Conservation (phyloP, 2,113 vertebrate genomes). For the Paracanthobrama guichenoti region DNA sequence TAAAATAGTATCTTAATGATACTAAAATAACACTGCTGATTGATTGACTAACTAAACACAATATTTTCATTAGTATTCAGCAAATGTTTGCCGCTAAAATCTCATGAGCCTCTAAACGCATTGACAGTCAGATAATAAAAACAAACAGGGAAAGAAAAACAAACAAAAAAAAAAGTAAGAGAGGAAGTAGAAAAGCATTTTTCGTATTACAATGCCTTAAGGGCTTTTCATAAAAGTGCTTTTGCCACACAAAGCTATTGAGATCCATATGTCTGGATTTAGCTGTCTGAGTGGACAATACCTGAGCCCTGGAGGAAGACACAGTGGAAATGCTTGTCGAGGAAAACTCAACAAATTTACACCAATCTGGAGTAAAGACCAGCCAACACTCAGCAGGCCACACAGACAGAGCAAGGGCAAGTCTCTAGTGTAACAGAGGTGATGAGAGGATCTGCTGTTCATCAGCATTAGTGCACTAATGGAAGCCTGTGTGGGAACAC, state of each 20-base stretch:
- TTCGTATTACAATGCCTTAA: background rate
- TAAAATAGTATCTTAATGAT: background rate
- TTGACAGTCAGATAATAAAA: background rate
- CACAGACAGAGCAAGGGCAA: background rate
- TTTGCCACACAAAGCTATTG: slow-evolving; percentile 10
- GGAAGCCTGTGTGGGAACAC: slow-evolving; percentile 5
- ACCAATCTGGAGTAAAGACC: background rate
- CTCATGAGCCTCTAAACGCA: background rate
- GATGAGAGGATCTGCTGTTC: slow-evolving; percentile 2
- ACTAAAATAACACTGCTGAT: background rate
- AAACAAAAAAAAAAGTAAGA: background rate
- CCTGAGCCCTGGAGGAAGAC: slow-evolving; percentile 30
- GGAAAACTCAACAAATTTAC: slow-evolving; percentile 30
- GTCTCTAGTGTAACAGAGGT: slow-evolving; percentile 13
- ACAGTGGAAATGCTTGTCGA: slow-evolving; percentile 16
- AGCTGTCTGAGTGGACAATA: slow-evolving; percentile 33
- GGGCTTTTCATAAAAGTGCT: slow-evolving; percentile 27
- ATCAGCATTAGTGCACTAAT: slow-evolving; percentile 44
- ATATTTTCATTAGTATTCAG: background rate
- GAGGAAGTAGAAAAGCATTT: background rate
- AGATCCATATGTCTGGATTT: slow-evolving; percentile 46
- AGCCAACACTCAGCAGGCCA: slow-evolving; percentile 16
- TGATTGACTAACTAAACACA: background rate
- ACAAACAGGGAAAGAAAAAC: background rate
- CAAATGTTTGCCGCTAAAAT: background rate